Evolutionary conservation across 2,797 vertebrate species (phyloP), one percentile per base, ranked within the genome.

Genomic region (Neostethus bicornis): DNA sequence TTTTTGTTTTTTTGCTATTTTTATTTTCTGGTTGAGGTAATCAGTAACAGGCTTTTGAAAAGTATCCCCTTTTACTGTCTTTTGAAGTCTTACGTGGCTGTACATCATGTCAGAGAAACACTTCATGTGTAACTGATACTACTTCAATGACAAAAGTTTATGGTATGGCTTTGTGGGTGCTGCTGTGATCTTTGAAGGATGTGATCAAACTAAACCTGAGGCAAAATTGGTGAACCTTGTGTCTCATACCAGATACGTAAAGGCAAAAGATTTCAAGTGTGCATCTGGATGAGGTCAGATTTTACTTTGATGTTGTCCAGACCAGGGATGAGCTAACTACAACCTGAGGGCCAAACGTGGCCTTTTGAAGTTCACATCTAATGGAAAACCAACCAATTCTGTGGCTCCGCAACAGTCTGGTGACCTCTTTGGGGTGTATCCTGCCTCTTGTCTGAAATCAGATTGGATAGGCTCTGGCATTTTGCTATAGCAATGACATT

Each of bases 121-220:
- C 29, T 71, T 68, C 67, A 45, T 66, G 62, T 79, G 75, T 67
- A 79, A 83, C 6, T 21, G 52, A 74, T 20, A 74, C 70, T 20
- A 10, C 49, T 42, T 31, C 45, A 16, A 24, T 10, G 42, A 58
- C 24, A 69, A 42, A 73, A 69, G 66, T 77, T 73, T 75, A 61
- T 7, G 19, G n/a, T 63, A 51, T 28, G 26, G n/a, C n/a, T n/a
- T n/a, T 13, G 29, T 31, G 29, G 29, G 29, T 31, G 3, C 29
- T 31, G 29, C 29, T 31, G 29, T 66, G 61, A 69, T 77, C 61
- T 73, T 48, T 51, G 14, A 26, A 17, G 23, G 7, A 17, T 46
- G 7, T 55, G 66, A 52, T 51, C 23, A 41, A 37, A 45, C 41
- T 7, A n/a, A 39, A 59, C 80, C 66, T 1, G 38, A 72, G 71